Conservation (phyloP, 2,797 vertebrate genomes). For the Lerista edwardsae region DNA sequence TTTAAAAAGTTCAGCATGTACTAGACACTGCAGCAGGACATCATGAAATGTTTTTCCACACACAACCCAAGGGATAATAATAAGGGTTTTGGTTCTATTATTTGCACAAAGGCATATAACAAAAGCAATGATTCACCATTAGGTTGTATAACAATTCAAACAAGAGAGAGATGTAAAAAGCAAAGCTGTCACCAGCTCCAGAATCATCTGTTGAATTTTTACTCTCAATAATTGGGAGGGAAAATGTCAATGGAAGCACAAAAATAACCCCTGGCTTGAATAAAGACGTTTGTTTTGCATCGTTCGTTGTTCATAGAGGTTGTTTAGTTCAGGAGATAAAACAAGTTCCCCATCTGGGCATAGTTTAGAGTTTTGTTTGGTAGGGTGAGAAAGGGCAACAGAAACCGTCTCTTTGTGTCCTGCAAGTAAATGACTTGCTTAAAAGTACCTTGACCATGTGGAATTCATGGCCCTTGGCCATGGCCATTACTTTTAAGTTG, state of each 20-base stretch:
- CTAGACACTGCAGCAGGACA: background rate
- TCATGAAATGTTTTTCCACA: background rate
- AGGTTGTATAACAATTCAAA: background rate
- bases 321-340: conserved; percentile 23
- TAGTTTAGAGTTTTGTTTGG: background rate
- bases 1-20: background rate
- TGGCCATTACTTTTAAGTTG: conserved; percentile 24
- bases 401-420: background rate
- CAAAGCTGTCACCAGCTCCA: background rate
- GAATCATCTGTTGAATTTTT: conserved; percentile 25
- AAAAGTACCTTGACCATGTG: conserved; percentile 16
- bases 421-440: conserved; percentile 18
- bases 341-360: conserved; percentile 1
- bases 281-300: background rate
- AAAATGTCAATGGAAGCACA: background rate
- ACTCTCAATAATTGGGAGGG: background rate
- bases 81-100: background rate
- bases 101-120: background rate
- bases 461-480: conserved; percentile 23
- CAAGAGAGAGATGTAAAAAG: background rate
- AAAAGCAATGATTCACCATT: background rate
- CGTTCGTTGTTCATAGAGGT: conserved; percentile 1
- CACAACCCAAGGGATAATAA: background rate
- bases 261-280: background rate
- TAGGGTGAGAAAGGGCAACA: background rate